These are phyloP conservation scores for Uria aalge DNA, from an alignment of 2,113 vertebrate species.

Conservation along the genomic window DNA sequence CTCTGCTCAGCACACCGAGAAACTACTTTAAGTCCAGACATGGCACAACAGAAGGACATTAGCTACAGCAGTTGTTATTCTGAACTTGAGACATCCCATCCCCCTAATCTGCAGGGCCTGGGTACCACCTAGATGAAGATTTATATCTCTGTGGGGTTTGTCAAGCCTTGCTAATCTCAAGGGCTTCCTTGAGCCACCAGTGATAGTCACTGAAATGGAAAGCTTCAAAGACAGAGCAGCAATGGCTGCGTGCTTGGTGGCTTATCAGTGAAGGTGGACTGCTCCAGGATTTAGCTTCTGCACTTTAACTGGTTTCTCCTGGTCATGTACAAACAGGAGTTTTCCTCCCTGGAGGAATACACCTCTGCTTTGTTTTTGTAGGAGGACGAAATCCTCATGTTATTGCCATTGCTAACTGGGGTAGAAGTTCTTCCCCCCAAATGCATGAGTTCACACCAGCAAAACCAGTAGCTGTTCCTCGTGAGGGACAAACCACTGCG, in stretches of 20 bases:
- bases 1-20: background rate
- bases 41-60: background rate
- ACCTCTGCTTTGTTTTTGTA: background rate
- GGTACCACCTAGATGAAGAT: background rate
- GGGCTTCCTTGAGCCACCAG: background rate
- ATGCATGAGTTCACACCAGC: accelerated
- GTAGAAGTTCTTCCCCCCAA: background rate
- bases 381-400: background rate
- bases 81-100: background rate
- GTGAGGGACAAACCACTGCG: background rate
- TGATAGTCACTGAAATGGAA: background rate
- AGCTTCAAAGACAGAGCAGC: background rate
- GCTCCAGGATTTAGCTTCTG: background rate
- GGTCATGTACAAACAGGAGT: background rate
- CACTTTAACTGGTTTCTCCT: background rate
- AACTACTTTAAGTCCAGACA: background rate
- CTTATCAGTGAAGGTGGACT: background rate
- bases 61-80: background rate
- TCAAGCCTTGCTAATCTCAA: background rate
- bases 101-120: background rate
- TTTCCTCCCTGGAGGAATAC: background rate
- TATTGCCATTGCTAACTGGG: background rate
- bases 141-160: background rate
- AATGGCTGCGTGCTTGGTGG: background rate
- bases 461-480: background rate